Evolutionary conservation across 1,140 invertebrate genomes (phyloP).

Genomic region (Oscheius sp.): DNA sequence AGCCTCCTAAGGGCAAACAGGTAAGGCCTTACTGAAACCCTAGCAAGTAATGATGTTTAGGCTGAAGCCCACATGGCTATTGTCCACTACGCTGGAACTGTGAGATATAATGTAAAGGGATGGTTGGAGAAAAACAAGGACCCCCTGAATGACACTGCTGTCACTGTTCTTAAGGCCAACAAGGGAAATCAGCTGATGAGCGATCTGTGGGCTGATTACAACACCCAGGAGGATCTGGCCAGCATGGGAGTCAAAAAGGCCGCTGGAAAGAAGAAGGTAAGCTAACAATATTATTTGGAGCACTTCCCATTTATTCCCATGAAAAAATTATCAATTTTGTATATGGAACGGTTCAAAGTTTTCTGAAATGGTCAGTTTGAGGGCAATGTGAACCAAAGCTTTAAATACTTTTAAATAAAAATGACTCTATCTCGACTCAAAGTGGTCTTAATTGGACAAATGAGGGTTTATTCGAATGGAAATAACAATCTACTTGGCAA

Average conservation of each 20-base stretch:
- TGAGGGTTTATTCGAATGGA: too few species aligned
- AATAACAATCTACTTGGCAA: too few species aligned
- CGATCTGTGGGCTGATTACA: conserved; percentile 55
- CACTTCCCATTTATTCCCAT: too few species aligned
- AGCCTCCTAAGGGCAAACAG: conserved; percentile 80
- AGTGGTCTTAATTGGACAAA: too few species aligned
- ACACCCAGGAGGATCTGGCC: conserved; percentile 67
- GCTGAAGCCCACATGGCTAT: conserved; percentile 93
- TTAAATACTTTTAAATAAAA: too few species aligned
- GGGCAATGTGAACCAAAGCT: too few species aligned
- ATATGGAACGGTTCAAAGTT: too few species aligned
- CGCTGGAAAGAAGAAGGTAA: conserved; percentile 11
- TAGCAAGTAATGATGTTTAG: conserved; percentile 67
- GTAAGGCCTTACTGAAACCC: not conserved
- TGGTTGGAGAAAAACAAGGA: conserved; percentile 99
- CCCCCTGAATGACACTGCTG: conserved; percentile 96
- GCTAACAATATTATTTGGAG: too few species aligned
- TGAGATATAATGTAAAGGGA: conserved; percentile 93
- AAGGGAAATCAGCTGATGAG: conserved; percentile 44
- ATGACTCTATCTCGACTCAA: too few species aligned
- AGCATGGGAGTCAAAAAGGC: conserved; percentile 21
- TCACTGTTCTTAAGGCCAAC: conserved; percentile 85
- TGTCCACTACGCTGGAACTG: conserved; percentile 95
- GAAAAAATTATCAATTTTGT: too few species aligned
- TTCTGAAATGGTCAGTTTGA: too few species aligned